phyloP scores from a whole-genome alignment of 1,140 invertebrate species.

The Pomacea maculata region DNA sequence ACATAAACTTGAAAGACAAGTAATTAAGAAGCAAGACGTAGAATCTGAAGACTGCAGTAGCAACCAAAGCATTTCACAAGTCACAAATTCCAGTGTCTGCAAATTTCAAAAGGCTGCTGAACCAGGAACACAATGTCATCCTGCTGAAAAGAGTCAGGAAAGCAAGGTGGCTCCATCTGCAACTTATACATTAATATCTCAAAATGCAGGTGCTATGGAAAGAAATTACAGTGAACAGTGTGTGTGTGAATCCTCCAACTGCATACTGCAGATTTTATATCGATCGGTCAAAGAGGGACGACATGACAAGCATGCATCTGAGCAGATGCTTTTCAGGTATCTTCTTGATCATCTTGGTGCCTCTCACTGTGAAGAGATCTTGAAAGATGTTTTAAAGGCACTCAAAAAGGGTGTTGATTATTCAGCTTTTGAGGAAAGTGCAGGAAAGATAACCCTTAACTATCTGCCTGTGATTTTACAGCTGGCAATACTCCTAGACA shows the following conservation, averaged over 20 bases:
- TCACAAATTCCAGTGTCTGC: too few species aligned
- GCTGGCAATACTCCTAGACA: background rate
- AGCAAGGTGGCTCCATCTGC: too few species aligned
- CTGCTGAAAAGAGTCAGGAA: too few species aligned
- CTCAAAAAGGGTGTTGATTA: background rate
- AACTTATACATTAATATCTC: too few species aligned
- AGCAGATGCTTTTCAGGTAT: conserved; percentile 1
- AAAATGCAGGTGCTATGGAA: too few species aligned
- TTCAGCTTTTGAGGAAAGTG: background rate
- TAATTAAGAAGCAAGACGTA: too few species aligned
- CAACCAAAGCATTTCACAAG: too few species aligned
- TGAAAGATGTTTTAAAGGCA: background rate
- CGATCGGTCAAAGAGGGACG: background rate
- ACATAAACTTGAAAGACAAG: too few species aligned
- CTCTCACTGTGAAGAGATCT: background rate
- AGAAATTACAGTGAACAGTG: too few species aligned
- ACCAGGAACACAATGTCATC: too few species aligned
- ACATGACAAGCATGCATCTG: background rate
- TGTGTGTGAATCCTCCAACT: background rate
- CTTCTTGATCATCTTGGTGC: conserved; percentile 16
- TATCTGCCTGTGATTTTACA: conserved; percentile 19
- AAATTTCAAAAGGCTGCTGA: too few species aligned
- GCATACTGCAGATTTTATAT: conserved; percentile 6
- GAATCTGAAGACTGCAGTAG: too few species aligned
- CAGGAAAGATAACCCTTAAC: background rate